These are phyloP conservation scores for Hyphantria cunea DNA, from an alignment of 1,140 invertebrate species.

Conservation along the genomic window DNA sequence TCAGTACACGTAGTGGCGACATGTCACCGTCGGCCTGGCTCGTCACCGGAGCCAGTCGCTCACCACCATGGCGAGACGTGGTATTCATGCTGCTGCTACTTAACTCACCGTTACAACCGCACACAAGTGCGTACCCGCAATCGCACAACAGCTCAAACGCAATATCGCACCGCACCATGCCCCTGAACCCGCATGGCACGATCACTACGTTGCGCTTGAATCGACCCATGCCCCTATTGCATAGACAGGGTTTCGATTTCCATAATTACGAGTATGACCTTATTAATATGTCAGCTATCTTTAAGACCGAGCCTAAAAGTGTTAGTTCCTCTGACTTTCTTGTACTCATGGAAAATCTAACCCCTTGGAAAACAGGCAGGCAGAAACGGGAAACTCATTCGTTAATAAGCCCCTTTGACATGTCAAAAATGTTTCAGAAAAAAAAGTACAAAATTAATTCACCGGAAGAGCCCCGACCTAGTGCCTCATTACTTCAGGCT, in stretches of 20 bases:
- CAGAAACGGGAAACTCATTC: conserved; percentile 49
- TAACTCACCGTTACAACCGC: background rate
- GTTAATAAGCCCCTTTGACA: conserved; percentile 61
- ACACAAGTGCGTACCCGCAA: background rate
- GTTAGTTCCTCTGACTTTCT: background rate
- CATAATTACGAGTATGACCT: conserved; percentile 8
- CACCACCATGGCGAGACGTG: background rate
- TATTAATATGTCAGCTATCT: conserved; percentile 1
- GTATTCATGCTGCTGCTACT: conserved; percentile 8
- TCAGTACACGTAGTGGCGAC: too few relatives aligned
- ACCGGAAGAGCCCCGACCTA: conserved; percentile 25
- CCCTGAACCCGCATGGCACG: too few relatives aligned
- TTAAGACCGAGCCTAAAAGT: background rate
- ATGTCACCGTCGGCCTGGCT: background rate
- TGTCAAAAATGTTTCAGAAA: conserved; percentile 61
- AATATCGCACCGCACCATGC: too few relatives aligned
- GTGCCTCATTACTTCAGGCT: conserved; percentile 36
- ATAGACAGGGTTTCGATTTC: background rate
- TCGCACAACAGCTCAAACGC: background rate
- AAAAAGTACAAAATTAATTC: conserved; percentile 35
- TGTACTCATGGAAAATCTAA: background rate
- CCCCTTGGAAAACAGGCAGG: background rate
- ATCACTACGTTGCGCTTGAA: too few relatives aligned
- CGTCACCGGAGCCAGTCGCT: background rate
- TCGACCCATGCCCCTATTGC: too few relatives aligned